These are phyloP conservation scores for Neosilurus hyrtlii DNA, from an alignment of 2,797 vertebrate species.

Conservation along the genomic window DNA sequence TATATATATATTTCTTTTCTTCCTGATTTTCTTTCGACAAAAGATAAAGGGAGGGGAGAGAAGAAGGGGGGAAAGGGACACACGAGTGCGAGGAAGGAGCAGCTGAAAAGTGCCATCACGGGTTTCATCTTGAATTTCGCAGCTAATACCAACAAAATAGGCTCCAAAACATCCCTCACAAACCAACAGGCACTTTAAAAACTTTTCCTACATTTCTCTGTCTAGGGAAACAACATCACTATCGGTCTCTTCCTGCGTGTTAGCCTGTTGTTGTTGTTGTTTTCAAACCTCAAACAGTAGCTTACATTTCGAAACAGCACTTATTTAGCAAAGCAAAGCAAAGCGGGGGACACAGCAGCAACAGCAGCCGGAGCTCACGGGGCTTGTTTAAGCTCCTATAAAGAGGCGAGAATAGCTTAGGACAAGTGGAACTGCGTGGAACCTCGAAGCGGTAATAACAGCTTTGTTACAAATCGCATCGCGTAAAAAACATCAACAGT, in stretches of 20 bases:
- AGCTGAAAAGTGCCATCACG: conserved; percentile 75
- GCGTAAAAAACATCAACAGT: background rate
- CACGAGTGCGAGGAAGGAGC: conserved; percentile 65
- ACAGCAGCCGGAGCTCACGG: conserved; percentile 17
- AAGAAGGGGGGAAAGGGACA: conserved; percentile 70
- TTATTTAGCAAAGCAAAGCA: background rate
- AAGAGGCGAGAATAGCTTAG: conserved; percentile 68
- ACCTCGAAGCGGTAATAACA: background rate
- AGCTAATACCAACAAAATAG: conserved; percentile 69
- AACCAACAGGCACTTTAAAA: conserved; percentile 26
- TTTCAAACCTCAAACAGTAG: background rate
- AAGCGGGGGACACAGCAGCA: too few species aligned
- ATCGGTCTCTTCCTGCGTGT: background rate
- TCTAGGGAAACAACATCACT: background rate
- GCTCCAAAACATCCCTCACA: conserved; percentile 11
- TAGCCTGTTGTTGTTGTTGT: background rate
- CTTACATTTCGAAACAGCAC: conserved; percentile 14
- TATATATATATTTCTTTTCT: conserved; percentile 75
- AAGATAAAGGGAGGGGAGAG: conserved; percentile 77
- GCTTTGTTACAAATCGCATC: background rate
- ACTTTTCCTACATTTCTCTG: background rate
- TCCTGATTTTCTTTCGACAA: conserved; percentile 74
- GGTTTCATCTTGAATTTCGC: conserved; percentile 74
- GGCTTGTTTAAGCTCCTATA: conserved; percentile 38
- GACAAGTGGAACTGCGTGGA: conserved; percentile 59